Percentiles rank a stretch among this genome's conserved stretches.
phyloP scores from a whole-genome alignment of 2,888 invertebrate genomes.

The Andrena camellia region DNA sequence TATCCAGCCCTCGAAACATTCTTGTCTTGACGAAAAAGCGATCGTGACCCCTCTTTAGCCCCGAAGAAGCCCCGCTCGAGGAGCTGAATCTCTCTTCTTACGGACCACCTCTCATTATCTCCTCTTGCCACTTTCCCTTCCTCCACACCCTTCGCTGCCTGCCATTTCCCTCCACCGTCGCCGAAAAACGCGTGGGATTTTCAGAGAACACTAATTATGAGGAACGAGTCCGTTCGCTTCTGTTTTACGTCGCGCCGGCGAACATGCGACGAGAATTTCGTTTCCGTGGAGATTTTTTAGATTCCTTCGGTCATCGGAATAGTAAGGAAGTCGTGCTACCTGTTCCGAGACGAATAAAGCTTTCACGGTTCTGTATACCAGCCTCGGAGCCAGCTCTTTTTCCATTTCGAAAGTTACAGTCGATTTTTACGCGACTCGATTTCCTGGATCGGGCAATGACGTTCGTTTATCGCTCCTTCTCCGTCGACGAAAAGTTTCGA shows the following conservation, averaged over 20 bases:
- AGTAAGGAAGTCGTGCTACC: background rate
- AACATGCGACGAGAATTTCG: background rate
- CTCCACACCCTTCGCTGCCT: too few species aligned
- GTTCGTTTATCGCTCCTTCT: conserved; percentile 33
- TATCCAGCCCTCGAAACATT: conserved; percentile 58
- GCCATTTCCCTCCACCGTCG: too few species aligned
- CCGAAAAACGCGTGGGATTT: background rate
- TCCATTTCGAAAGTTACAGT: conserved; percentile 5
- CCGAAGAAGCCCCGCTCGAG: conserved; percentile 33
- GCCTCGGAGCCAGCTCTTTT: background rate
- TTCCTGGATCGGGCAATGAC: conserved; percentile 33
- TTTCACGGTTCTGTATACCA: background rate
- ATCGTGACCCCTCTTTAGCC: conserved; percentile 50
- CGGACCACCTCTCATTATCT: conserved; percentile 52
- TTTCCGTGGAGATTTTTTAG: background rate
- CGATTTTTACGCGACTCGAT: conserved; percentile 37
- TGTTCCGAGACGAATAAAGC: conserved; percentile 8
- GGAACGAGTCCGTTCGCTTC: background rate
- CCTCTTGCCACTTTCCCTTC: conserved; percentile 27
- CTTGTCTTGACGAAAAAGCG: conserved; percentile 60
- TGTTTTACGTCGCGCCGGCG: background rate
- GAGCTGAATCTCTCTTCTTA: conserved; percentile 35
- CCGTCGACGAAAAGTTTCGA: background rate
- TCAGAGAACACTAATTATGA: background rate
- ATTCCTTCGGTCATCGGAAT: background rate